These are phyloP conservation scores for Trissolcus japonicus DNA, from an alignment of 2,888 invertebrate genomes.

Conservation along the genomic window DNA sequence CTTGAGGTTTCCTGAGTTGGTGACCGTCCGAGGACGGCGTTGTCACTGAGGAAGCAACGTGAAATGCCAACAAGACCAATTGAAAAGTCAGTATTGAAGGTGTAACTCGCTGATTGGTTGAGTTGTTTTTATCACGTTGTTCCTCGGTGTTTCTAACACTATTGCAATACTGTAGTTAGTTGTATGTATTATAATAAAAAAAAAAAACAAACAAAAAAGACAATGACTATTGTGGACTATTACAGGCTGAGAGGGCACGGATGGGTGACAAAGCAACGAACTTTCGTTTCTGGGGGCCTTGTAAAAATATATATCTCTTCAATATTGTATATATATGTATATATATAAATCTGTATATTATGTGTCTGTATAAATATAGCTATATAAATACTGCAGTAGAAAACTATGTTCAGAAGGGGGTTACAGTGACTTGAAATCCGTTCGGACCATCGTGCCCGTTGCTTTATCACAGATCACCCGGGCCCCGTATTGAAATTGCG, in stretches of 20 bases:
- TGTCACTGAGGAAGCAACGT: slow-evolving; percentile 2
- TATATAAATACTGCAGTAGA: slow-evolving; percentile 73
- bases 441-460: slow-evolving; percentile 51
- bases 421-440: slow-evolving; percentile 59
- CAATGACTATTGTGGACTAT: slow-evolving; percentile 75
- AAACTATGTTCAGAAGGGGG: slow-evolving; percentile 68
- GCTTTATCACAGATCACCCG: slow-evolving; percentile 44
- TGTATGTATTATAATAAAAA: slow-evolving; percentile 60
- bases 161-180: slow-evolving; percentile 76
- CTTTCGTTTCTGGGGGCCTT: slow-evolving; percentile 37
- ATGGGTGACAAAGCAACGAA: slow-evolving; percentile 26
- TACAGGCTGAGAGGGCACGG: slow-evolving; percentile 56
- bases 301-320: slow-evolving; percentile 66
- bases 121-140: not conserved
- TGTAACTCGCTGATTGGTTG: too few relatives aligned
- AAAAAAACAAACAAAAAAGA: slow-evolving; percentile 59
- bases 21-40: slow-evolving; percentile 59
- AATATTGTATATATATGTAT: slow-evolving; percentile 46
- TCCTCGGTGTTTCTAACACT: slow-evolving; percentile 67
- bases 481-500: slow-evolving; percentile 45
- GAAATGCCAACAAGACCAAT: not conserved
- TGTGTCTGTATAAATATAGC: slow-evolving; percentile 65
- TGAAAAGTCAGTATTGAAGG: not conserved
- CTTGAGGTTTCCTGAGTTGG: slow-evolving; percentile 76
- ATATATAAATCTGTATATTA: slow-evolving; percentile 46